Conservation (phyloP, 2,797 vertebrate species). For the Bryconaethiops microstoma region DNA sequence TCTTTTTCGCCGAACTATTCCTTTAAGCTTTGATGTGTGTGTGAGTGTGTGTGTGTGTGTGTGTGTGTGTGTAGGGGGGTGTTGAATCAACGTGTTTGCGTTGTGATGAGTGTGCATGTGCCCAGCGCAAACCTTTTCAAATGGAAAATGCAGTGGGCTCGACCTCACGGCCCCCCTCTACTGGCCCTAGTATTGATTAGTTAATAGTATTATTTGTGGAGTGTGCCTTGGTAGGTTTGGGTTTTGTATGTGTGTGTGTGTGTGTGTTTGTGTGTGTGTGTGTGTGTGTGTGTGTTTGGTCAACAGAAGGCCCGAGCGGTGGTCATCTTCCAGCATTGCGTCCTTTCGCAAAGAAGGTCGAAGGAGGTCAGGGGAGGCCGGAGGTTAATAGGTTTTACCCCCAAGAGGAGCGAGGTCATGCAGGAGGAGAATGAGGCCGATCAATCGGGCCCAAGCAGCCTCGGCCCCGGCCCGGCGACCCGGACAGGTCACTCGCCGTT, state of each 20-base stretch:
- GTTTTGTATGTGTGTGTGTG: constrained; percentile 28
- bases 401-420: constrained; percentile 51
- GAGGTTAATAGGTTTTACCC: constrained; percentile 61
- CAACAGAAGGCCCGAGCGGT: constrained; percentile 56
- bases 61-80: background rate
- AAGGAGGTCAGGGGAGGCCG: constrained; percentile 50
- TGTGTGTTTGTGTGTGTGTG: too few species aligned
- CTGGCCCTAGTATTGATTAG: constrained; percentile 55
- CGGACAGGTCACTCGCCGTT: background rate
- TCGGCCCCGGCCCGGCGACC: background rate
- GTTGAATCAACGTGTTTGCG: background rate
- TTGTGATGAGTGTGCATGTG: background rate
- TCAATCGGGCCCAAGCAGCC: constrained; percentile 27
- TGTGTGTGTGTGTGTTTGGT: constrained; percentile 46
- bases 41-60: background rate
- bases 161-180: constrained; percentile 23
- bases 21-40: background rate
- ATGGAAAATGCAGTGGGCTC: constrained; percentile 28
- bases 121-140: constrained; percentile 16
- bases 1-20: too few species aligned
- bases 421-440: constrained; percentile 30
- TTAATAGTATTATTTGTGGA: constrained; percentile 62
- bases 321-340: constrained; percentile 60
- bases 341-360: constrained; percentile 49
- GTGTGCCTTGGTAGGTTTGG: constrained; percentile 1